Conservation (phyloP, 1,140 invertebrate species). For the Trigoniulus corallinus region DNA sequence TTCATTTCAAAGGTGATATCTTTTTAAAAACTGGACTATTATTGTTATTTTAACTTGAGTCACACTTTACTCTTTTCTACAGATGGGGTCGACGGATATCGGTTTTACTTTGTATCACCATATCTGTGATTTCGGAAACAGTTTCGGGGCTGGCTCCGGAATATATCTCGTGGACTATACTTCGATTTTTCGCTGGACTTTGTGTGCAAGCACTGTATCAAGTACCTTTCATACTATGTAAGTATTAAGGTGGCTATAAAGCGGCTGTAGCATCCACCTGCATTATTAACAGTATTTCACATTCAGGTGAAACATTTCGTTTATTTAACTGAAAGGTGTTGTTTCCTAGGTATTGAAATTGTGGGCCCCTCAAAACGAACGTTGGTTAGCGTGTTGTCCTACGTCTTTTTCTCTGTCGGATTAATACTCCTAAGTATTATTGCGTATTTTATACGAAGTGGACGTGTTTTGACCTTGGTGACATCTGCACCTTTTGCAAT, state of each 20-base stretch:
- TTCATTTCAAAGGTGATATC: too few species aligned
- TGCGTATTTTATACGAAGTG: not conserved
- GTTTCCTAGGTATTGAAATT: not conserved
- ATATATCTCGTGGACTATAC: not conserved
- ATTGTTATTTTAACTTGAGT: not conserved
- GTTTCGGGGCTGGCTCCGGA: not conserved
- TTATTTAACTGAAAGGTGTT: too few species aligned
- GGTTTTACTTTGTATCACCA: not conserved
- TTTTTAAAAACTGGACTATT: too few species aligned
- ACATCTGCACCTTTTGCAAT: not conserved
- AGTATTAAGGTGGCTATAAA: not conserved
- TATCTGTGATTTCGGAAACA: not conserved
- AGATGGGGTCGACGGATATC: not conserved
- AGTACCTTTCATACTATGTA: not conserved
- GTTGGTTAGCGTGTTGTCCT: not conserved
- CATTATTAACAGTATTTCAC: too few species aligned
- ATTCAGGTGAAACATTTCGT: too few species aligned
- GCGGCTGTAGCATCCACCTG: too few species aligned
- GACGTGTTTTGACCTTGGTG: not conserved
- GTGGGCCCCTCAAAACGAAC: not conserved
- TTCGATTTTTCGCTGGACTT: not conserved
- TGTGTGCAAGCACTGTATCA: not conserved
- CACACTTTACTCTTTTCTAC: not conserved
- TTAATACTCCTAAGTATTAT: not conserved
- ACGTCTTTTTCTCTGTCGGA: not conserved